These are phyloP conservation scores for Lepetodrilus schrolli DNA, from an alignment of 2,888 invertebrate species.

Conservation along the genomic window DNA sequence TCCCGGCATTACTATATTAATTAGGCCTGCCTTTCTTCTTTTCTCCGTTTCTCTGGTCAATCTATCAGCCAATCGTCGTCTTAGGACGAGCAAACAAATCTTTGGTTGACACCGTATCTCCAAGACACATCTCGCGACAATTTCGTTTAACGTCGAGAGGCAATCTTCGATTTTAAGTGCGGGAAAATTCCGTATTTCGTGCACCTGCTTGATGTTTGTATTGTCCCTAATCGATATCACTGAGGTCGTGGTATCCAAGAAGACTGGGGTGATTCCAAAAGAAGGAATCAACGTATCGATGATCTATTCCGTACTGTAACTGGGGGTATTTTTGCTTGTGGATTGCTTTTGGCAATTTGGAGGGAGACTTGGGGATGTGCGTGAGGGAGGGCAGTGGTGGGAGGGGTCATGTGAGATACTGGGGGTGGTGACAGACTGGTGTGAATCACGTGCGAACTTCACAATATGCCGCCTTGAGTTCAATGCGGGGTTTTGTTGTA, in stretches of 20 bases:
- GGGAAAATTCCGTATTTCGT: constrained; percentile 16
- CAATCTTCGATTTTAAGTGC: background rate
- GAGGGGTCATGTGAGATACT: constrained; percentile 7
- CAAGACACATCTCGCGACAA: background rate
- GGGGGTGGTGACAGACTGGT: background rate
- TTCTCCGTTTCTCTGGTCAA: too few relatives aligned
- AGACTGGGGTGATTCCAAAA: constrained; percentile 15
- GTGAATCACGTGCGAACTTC: background rate
- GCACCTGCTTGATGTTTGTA: constrained; percentile 12
- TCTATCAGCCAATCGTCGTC: too few relatives aligned
- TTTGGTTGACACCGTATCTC: too few relatives aligned
- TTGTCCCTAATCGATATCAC: background rate
- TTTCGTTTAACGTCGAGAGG: background rate
- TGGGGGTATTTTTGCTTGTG: constrained; percentile 12
- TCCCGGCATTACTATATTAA: too few relatives aligned
- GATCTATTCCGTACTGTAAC: constrained; percentile 1
- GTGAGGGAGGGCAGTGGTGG: too few relatives aligned
- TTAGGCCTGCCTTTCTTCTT: too few relatives aligned
- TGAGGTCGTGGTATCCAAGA: constrained; percentile 4
- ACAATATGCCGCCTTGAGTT: background rate
- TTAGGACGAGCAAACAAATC: too few relatives aligned
- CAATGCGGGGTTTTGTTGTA: too few relatives aligned
- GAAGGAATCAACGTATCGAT: constrained; percentile 22
- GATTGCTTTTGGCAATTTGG: constrained; percentile 5
- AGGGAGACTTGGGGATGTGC: too few relatives aligned